Conservation (phyloP, 1,140 invertebrate species). For the Megathymus violae region DNA sequence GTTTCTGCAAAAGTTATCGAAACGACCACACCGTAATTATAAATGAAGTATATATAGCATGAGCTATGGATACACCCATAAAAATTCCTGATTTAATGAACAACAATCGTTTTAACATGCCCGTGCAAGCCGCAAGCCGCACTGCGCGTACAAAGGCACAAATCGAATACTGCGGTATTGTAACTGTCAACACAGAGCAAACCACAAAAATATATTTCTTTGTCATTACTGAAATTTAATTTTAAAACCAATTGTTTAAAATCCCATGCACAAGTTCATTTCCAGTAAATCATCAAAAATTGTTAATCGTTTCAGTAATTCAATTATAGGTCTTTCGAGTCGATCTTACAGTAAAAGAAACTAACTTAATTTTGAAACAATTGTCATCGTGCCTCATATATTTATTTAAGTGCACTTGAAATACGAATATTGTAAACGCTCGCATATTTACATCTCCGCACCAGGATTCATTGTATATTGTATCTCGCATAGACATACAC, state of each 20-base stretch:
- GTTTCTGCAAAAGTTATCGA: too few species aligned
- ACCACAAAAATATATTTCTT: conserved; percentile 32
- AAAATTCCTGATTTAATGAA: conserved; percentile 22
- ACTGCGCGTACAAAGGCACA: conserved; percentile 22
- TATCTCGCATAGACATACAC: too few species aligned
- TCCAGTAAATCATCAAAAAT: neutral
- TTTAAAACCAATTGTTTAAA: conserved; percentile 17
- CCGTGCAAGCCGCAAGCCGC: conserved; percentile 6
- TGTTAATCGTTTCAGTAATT: conserved; percentile 12
- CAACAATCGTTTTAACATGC: conserved; percentile 7
- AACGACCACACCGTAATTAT: too few species aligned
- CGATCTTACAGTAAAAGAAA: neutral
- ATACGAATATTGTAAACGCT: too few species aligned
- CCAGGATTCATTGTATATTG: too few species aligned
- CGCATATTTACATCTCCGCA: too few species aligned
- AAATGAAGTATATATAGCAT: neutral
- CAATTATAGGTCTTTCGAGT: neutral
- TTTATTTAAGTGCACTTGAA: too few species aligned
- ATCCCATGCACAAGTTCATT: conserved; percentile 6
- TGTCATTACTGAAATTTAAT: conserved; percentile 28
- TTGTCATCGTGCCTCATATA: neutral
- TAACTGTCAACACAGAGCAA: conserved; percentile 34
- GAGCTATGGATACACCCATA: conserved; percentile 12
- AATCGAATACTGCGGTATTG: conserved; percentile 34
- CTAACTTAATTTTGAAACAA: neutral